A percentile compares a stretch with the other conserved stretches of the same genome.
These are phyloP conservation scores for Papilio dardanus DNA, from an alignment of 1,140 invertebrate species.

Conservation along the genomic window DNA sequence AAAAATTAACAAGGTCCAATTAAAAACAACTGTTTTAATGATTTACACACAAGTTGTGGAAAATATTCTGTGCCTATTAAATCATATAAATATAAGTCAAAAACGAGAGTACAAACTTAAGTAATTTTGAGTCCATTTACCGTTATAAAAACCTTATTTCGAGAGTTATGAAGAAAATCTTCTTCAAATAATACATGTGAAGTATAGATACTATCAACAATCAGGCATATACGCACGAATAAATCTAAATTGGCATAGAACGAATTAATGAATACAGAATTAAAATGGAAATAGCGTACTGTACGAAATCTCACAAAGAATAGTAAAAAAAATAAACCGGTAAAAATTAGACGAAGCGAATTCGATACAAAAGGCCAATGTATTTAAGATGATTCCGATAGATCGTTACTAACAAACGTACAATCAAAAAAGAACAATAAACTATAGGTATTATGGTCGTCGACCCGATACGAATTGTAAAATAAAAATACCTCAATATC, in stretches of 20 bases:
- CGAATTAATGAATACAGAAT: background rate
- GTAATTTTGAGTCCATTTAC: too few relatives aligned
- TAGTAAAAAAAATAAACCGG: conserved; percentile 14
- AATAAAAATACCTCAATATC: conserved; percentile 39
- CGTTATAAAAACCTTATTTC: too few relatives aligned
- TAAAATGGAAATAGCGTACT: background rate
- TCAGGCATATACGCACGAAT: background rate
- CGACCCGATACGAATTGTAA: conserved; percentile 47
- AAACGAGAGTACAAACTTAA: too few relatives aligned
- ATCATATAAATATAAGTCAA: too few relatives aligned
- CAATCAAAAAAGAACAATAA: conserved; percentile 39
- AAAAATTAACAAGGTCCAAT: conserved; percentile 36
- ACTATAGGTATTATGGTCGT: conserved; percentile 44
- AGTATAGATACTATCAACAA: background rate
- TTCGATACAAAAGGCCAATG: conserved; percentile 34
- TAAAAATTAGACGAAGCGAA: conserved; percentile 29
- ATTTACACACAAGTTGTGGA: background rate
- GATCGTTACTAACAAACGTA: conserved; percentile 19
- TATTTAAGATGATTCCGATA: conserved; percentile 34
- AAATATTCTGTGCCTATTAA: too few relatives aligned
- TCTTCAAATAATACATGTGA: background rate
- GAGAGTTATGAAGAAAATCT: background rate
- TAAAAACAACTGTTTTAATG: background rate
- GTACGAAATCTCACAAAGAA: background rate
- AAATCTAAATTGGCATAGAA: background rate